phyloP scores from a whole-genome alignment of 2,797 vertebrate genomes.

The Ctenopoma kingsleyae region DNA sequence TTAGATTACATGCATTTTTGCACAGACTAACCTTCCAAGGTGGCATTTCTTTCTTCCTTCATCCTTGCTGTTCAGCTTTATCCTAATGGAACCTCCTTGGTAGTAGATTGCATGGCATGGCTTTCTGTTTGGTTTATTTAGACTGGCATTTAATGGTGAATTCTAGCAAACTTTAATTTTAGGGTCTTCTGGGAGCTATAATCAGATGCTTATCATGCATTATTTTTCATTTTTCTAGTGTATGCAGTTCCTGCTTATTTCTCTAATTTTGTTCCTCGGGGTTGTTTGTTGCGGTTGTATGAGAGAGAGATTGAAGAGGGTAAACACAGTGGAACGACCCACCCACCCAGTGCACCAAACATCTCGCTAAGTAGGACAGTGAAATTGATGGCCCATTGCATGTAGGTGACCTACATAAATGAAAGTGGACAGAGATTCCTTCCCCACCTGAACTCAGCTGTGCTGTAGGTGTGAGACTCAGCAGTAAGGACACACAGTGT shows the following conservation, averaged over 20 bases:
- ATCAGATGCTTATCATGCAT: not conserved
- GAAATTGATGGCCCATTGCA: constrained; percentile 76
- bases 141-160: not conserved
- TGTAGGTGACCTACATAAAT: constrained; percentile 79
- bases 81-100: no score
- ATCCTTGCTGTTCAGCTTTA: no score
- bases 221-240: constrained; percentile 30
- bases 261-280: constrained; percentile 41
- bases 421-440: constrained; percentile 64
- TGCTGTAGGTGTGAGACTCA: constrained; percentile 49
- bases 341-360: constrained; percentile 11
- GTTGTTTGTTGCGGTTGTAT: constrained; percentile 41
- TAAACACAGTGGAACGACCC: not conserved
- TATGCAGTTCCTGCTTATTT: constrained; percentile 52
- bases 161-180: not conserved
- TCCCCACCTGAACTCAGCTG: constrained; percentile 41
- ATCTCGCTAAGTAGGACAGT: constrained; percentile 76
- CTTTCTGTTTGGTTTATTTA: no score
- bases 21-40: no score
- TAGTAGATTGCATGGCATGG: no score
- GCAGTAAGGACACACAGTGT: constrained; percentile 16
- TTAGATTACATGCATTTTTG: no score
- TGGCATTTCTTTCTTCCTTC: no score
- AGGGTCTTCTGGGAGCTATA: not conserved
- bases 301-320: constrained; percentile 3